Base-by-base conservation (phyloP, 2,888 invertebrate species). In the Tryphoninae sp. region DNA sequence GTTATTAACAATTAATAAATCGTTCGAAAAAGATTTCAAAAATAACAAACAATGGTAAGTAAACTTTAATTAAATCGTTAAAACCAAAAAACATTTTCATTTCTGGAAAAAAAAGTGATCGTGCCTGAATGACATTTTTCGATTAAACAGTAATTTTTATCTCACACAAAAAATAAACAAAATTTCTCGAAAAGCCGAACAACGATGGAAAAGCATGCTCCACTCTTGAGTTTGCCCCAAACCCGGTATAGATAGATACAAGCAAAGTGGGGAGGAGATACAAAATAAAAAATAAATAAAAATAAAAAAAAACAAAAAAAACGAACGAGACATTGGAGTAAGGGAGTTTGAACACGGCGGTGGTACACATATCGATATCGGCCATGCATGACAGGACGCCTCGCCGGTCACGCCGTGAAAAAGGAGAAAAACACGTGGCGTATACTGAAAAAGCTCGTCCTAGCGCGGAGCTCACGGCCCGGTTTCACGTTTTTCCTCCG, bases 331-430 rank as follows among this genome's bases (percentile, higher is more conserved):
- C 53, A 51, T 62, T 59, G 78, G 78, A 75, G 75, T 78, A 73
- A 62, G 74, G 80, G 81, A 74, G 86, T 85, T 87, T 88, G 88
- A 87, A 88, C 86, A 86, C 84, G 33, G 84, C 85, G 85, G 86
- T 83, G 87, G 88, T 88, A 85, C 86, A 89, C 89, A 87, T 90
- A 91, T 91, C 90, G 90, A 86, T 89, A 90, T 90, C 90, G 88
- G 88, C 89, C 89, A 90, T 90, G 90, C 91, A 90, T 90, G 89
- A 88, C 87, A 88, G 86, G 87, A 91, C 90, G 91, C 91, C 90
- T 90, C 89, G 89, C 90, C 90, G 90, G 90, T 86, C 91, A 90
- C 89, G 90, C 89, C 89, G 86, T 83, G 88, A 91, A 91, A 91
- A 91, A 90, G 87, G 89, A 90, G 88, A 84, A 89, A 87, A 80